Evolutionary conservation across 2,888 invertebrate species (phyloP).

Genomic region (Escarpia spicata): DNA sequence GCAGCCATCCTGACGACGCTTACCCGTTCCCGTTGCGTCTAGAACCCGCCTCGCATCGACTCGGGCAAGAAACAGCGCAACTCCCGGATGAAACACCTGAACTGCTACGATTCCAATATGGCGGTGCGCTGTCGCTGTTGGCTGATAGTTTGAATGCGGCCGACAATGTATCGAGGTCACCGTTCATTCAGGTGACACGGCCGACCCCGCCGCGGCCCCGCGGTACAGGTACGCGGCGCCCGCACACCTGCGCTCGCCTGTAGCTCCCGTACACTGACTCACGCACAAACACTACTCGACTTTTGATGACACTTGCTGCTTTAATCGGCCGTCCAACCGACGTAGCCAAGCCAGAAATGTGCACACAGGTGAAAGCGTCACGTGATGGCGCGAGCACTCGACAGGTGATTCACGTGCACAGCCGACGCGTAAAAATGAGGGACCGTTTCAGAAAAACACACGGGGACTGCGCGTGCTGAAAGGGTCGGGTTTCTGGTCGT

Average conservation of each 20-base stretch:
- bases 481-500: not conserved
- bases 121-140: not conserved
- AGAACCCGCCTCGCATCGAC: not conserved
- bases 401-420: slow-evolving; percentile 16
- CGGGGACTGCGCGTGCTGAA: not conserved
- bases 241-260: slow-evolving; percentile 3
- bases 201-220: not conserved
- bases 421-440: not conserved
- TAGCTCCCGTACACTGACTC: not conserved
- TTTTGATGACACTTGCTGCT: not conserved
- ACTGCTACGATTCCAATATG: slow-evolving; percentile 5
- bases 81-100: not conserved
- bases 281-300: not conserved
- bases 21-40: not conserved
- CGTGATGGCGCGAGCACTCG: not conserved
- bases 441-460: not conserved
- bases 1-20: not conserved
- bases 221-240: not conserved
- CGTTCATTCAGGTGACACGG: slow-evolving; percentile 1
- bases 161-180: not conserved
- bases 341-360: no score
- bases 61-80: not conserved
- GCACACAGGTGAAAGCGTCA: not conserved
- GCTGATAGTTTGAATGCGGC: slow-evolving; percentile 5
- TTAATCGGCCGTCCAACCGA: not conserved